Evolutionary conservation across 2,113 vertebrate genomes (phyloP).

Genomic region (Formicarius rufipectus): DNA sequence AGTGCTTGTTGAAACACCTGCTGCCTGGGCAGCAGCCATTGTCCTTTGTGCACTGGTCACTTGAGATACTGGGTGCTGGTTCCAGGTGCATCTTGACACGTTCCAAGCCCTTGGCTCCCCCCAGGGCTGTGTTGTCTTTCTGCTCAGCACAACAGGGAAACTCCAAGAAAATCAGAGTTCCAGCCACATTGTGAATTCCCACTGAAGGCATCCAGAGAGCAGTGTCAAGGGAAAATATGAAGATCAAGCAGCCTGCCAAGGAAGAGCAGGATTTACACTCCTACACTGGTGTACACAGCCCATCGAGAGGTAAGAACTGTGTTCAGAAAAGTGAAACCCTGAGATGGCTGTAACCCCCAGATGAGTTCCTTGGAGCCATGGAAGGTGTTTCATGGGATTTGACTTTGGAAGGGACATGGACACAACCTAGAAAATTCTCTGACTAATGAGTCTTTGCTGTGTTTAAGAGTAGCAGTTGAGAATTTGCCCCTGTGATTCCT

Average conservation of each 20-base stretch:
- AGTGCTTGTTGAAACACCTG: conserved; percentile 56
- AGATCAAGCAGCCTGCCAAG: neutral
- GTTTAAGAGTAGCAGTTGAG: neutral
- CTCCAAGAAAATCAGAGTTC: neutral
- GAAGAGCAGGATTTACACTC: neutral
- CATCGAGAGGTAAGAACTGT: neutral
- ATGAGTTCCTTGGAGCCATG: fast-evolving
- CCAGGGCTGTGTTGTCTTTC: neutral
- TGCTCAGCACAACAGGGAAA: neutral
- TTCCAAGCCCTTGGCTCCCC: neutral
- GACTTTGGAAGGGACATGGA: neutral
- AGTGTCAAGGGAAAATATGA: neutral
- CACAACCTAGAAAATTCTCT: neutral
- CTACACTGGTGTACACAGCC: fast-evolving
- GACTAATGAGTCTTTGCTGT: neutral
- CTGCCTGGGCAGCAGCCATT: neutral
- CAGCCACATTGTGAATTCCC: neutral
- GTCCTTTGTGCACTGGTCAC: neutral
- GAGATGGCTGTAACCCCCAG: neutral
- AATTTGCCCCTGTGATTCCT: neutral
- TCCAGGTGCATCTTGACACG: neutral
- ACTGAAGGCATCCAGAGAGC: neutral
- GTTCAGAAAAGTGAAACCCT: neutral
- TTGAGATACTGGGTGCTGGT: neutral
- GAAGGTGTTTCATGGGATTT: neutral